These are phyloP conservation scores for Lycaon pictus DNA, from an alignment of 2,113 vertebrate species.

Conservation along the genomic window DNA sequence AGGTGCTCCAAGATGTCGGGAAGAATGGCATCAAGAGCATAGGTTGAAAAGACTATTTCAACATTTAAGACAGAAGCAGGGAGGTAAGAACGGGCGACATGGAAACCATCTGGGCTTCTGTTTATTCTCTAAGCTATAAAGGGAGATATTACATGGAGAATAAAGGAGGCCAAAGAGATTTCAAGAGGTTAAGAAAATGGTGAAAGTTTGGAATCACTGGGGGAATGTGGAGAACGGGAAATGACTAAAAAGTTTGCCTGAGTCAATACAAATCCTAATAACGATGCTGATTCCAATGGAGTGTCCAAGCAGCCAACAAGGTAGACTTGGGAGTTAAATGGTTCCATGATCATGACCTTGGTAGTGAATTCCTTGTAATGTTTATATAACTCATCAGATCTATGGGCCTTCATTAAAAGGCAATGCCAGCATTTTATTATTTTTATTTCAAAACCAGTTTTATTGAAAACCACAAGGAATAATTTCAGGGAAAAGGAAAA, in stretches of 20 bases:
- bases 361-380: slow-evolving; percentile 43
- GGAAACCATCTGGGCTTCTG: not conserved
- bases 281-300: not conserved
- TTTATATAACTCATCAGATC: slow-evolving; percentile 62
- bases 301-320: not conserved
- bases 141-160: not conserved
- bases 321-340: slow-evolving; percentile 65
- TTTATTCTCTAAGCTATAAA: slow-evolving; percentile 11
- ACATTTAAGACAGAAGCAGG: not conserved
- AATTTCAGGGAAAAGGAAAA: slow-evolving; percentile 66
- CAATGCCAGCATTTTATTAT: slow-evolving; percentile 72
- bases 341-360: slow-evolving; percentile 68
- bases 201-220: not conserved
- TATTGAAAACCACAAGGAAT: slow-evolving; percentile 77
- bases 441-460: slow-evolving; percentile 71
- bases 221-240: not conserved
- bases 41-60: slow-evolving; percentile 1
- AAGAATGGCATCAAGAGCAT: not conserved
- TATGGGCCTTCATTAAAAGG: slow-evolving; percentile 61
- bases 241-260: slow-evolving; percentile 21
- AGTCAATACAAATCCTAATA: not conserved
- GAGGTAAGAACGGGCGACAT: not conserved
- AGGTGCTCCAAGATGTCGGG: not conserved
- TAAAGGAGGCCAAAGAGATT: not conserved
- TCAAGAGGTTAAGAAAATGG: not conserved